phyloP scores from a whole-genome alignment of 2,113 vertebrate species.

The Empidonax traillii region DNA sequence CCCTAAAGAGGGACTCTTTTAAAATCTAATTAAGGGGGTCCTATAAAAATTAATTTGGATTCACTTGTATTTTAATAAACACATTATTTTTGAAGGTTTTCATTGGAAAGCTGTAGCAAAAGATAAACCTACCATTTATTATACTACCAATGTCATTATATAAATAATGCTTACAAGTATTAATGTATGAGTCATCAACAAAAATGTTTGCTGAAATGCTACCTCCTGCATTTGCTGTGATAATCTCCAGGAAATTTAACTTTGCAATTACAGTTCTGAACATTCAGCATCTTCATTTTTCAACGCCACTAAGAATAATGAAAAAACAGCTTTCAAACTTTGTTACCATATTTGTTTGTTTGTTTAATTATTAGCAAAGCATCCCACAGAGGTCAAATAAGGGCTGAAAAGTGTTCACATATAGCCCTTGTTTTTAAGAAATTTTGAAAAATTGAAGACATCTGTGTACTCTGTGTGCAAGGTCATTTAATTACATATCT shows the following conservation, averaged over 20 bases:
- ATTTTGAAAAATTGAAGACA: background rate
- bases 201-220: background rate
- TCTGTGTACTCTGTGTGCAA: background rate
- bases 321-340: background rate
- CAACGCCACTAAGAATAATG: background rate
- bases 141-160: background rate
- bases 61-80: background rate
- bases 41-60: background rate
- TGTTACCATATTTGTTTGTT: background rate
- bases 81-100: background rate
- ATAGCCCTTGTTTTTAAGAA: background rate
- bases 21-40: background rate
- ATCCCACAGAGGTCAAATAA: background rate
- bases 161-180: background rate
- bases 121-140: background rate
- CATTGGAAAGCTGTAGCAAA: background rate
- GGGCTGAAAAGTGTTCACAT: background rate
- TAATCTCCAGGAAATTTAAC: background rate
- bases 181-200: background rate
- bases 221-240: background rate
- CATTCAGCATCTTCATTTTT: background rate
- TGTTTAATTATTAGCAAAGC: background rate
- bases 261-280: background rate
- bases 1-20: background rate
- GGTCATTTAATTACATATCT: background rate